These are phyloP conservation scores for Agriopis aurantiaria DNA, from an alignment of 2,888 invertebrate genomes.

Conservation along the genomic window DNA sequence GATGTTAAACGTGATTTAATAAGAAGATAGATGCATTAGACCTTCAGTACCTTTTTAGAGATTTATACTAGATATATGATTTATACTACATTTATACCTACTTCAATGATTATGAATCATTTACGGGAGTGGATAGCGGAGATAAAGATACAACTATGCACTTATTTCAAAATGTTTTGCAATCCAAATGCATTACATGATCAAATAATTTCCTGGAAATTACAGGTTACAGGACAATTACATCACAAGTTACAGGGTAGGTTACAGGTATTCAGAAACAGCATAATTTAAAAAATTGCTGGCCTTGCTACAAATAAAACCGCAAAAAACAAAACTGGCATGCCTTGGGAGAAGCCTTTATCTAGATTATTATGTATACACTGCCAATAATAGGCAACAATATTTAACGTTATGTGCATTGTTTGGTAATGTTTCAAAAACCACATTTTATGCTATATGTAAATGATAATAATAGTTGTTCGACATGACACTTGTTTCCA, in stretches of 20 bases:
- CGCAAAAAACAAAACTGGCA: too few species aligned
- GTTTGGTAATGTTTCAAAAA: constrained; percentile 6
- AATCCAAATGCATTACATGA: not conserved
- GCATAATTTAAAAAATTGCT: not conserved
- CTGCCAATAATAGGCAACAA: not conserved
- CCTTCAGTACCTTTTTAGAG: not conserved
- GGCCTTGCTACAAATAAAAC: not conserved
- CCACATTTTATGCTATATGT: not conserved
- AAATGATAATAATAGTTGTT: not conserved
- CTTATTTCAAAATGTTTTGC: constrained; percentile 4
- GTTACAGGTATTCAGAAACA: not conserved
- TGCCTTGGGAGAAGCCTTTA: too few species aligned
- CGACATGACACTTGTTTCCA: not conserved
- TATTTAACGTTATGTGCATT: not conserved
- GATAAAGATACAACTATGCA: not conserved
- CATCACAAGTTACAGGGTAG: not conserved
- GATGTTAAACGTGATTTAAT: too few species aligned
- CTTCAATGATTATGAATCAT: not conserved
- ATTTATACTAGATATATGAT: not conserved
- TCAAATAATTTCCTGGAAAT: not conserved
- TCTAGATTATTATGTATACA: not conserved
- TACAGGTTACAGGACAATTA: too few species aligned
- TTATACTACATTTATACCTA: not conserved
- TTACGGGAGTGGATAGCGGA: constrained; percentile 2
- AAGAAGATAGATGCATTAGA: not conserved